Evolutionary conservation across 2,113 vertebrate genomes (phyloP), one percentile per base, ranked within the genome.

Genomic region (Pluvialis apricaria): DNA sequence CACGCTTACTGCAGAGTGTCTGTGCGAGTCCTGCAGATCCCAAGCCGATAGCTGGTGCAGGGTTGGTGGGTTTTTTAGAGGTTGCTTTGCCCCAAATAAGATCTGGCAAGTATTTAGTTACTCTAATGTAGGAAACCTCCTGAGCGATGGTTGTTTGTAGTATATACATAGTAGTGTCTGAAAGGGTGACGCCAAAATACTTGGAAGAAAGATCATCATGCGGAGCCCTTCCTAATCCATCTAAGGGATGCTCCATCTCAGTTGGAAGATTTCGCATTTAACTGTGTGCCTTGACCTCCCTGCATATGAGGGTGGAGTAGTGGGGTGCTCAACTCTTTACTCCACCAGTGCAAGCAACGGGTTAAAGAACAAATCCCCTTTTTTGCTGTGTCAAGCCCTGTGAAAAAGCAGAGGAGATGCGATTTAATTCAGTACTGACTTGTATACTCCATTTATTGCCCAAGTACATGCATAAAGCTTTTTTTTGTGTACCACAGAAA

Each of bases 121-220:
- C 36, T 21, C 38, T 34, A 25, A 25, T 24, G 36, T 45, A 18
- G 29, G 29, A 71, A 49, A 32, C 42, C 75, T 65, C 64, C 13
- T 1, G 15, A 10, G n/a, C 0, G 2, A 15, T 70, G n/a, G 26
- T 40, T 60, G 28, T 16, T 66, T 9, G 12, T 15, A 2, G 17
- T n/a, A 2, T n/a, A 5, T 13, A 9, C 11, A 1, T 32, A 12
- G 13, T 16, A 34, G 29, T 26, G 26, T 9, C 17, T 31, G 68
- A 52, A 73, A 51, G 10, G 21, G 15, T 9, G 22, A 55, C 52
- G 13, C 45, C 44, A 24, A 36, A 76, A 31, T 61, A 11, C 25
- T 42, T 36, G 19, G n/a, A 32, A 62, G 65, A 58, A 57, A 25
- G n/a, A 44, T 76, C 13, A 15, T 47, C 19, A 3, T 24, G 11